Conservation (phyloP, 1,140 invertebrate genomes). For the Heliconius nattereri region DNA sequence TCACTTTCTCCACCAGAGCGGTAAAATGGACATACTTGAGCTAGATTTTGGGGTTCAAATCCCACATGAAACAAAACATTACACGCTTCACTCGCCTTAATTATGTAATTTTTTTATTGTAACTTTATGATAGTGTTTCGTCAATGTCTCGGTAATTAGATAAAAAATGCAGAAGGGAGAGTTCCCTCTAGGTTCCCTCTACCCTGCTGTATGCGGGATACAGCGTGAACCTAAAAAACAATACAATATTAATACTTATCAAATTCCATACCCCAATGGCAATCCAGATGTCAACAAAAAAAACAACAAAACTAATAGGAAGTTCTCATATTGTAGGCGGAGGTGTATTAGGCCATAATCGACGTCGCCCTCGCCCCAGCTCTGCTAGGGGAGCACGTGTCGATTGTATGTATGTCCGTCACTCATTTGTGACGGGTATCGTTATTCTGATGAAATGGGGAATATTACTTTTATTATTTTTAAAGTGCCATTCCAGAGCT, state of each 20-base stretch:
- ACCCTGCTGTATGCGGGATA: too few relatives aligned
- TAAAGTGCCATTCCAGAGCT: too few relatives aligned
- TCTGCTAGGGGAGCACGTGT: constrained; percentile 33
- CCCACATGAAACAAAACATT: too few relatives aligned
- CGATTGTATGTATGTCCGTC: constrained; percentile 40
- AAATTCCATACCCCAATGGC: not conserved
- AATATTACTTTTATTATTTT: not conserved
- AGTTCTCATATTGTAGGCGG: constrained; percentile 40
- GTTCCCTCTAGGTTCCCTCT: too few relatives aligned
- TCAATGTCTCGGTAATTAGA: too few relatives aligned
- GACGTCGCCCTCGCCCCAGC: constrained; percentile 32
- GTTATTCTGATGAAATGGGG: constrained; percentile 25
- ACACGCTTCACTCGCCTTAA: too few relatives aligned
- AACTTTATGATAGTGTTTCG: too few relatives aligned
- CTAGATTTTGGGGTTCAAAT: too few relatives aligned
- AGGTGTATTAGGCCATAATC: constrained; percentile 44
- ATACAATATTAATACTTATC: not conserved
- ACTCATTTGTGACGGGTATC: constrained; percentile 21
- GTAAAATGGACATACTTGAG: too few relatives aligned
- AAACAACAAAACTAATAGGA: constrained; percentile 39
- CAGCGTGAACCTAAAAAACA: not conserved
- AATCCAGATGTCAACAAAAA: constrained; percentile 11
- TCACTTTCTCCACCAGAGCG: not conserved
- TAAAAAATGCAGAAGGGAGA: too few relatives aligned
- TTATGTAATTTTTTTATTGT: too few relatives aligned